Percentiles rank a stretch among this genome's conserved stretches.
phyloP scores from a whole-genome alignment of 2,888 invertebrate genomes.

The Epinotia bilunana region DNA sequence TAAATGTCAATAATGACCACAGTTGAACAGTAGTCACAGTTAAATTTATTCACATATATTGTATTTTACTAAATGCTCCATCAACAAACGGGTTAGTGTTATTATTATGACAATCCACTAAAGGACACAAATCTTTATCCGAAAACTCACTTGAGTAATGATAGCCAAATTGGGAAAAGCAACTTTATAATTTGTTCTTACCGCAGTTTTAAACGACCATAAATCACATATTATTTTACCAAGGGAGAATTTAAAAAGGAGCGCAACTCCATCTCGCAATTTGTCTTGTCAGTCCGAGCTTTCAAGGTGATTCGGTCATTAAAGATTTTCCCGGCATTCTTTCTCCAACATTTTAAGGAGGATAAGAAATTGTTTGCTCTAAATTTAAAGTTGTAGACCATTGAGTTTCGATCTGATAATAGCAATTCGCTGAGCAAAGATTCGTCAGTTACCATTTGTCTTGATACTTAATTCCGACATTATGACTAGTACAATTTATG shows the following conservation, averaged over 20 bases:
- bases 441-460: neutral
- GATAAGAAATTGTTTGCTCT: neutral
- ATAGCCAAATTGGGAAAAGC: neutral
- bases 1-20: too few relatives aligned
- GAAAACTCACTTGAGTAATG: too few relatives aligned
- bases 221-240: constrained; percentile 26
- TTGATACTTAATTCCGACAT: neutral
- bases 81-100: too few relatives aligned
- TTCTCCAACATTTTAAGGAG: neutral
- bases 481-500: too few relatives aligned
- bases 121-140: too few relatives aligned
- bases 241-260: constrained; percentile 12
- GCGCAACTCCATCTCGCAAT: constrained; percentile 21
- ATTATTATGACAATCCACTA: too few relatives aligned
- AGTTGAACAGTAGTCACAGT: too few relatives aligned
- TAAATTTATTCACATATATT: too few relatives aligned
- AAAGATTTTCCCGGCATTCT: constrained; percentile 8
- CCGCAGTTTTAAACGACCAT: constrained; percentile 6
- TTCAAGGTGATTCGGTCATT: constrained; percentile 16
- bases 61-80: too few relatives aligned
- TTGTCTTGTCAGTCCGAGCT: constrained; percentile 37
- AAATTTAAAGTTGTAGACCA: neutral
- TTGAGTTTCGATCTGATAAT: neutral
- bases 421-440: neutral
- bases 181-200: neutral